Base-by-base conservation (phyloP, 2,797 vertebrate genomes). In the Notolabrus celidotus region DNA sequence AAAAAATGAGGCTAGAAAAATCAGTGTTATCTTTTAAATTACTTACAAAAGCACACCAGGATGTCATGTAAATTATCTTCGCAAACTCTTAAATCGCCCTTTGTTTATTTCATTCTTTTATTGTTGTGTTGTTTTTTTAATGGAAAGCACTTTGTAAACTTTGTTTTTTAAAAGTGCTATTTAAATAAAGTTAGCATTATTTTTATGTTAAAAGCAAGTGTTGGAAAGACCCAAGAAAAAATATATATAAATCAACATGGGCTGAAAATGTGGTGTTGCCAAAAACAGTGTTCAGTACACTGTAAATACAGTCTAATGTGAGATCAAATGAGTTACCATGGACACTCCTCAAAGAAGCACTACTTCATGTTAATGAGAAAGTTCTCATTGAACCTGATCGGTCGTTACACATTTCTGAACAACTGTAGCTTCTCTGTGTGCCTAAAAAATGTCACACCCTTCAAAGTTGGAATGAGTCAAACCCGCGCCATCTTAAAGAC, bases 401-500 rank as follows among this genome's bases (percentile, higher is more conserved):
- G 36, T 70, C 55, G 67, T 53, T 17, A 49, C 49, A 67, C 39
- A 31, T 77, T 55, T 61, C 64, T 45, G 54, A 36, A n/a, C n/a
- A n/a, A n/a, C n/a, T n/a, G n/a, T n/a, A 38, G 52, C 43, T 42
- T 57, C 58, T 74, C 34, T 4, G n/a, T 65, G 66, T 68, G 33
- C 55, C 50, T 63, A 0, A 67, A 31, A 71, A 71, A 64, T 67
- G 70, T 62, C 46, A 58, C 56, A 71, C 62, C 64, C 56, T 11
- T 77, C 43, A 42, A 19, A 66, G 67, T 3, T 82, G 81, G 84
- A 89, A 89, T 86, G 83, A 89, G 81, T 89, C 86, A 87, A 85
- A 83, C 53, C 67, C 65, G 50, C 58, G 65, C 68, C 62, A 67
- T 77, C 53, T 73, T 71, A 60, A 73, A 69, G 51, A 53, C 61